A percentile compares a stretch with the other conserved stretches of the same genome.
Evolutionary conservation across 2,888 invertebrate genomes (phyloP).

Genomic region (Lithophane socia): DNA sequence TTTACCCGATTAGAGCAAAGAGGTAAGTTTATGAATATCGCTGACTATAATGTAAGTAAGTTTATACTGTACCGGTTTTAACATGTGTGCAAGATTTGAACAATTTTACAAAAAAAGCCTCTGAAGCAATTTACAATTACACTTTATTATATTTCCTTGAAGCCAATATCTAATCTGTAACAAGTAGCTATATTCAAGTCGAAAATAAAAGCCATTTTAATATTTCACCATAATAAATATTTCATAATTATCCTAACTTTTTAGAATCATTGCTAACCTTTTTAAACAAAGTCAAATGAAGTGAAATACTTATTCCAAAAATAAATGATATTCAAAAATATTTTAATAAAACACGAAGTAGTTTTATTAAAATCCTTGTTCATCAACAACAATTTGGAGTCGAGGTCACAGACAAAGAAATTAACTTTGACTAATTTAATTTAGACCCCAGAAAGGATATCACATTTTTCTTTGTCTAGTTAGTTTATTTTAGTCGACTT

Average conservation of each 20-base stretch:
- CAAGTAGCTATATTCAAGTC: not conserved
- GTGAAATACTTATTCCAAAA: not conserved
- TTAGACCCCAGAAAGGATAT: conserved; percentile 31
- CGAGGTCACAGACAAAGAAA: conserved; percentile 47
- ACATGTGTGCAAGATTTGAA: not conserved
- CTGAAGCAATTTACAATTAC: not conserved
- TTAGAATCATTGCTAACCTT: not conserved
- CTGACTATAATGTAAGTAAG: not conserved
- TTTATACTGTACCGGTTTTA: not conserved
- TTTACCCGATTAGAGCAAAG: not conserved
- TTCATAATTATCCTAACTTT: not conserved
- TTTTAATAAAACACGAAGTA: conserved; percentile 17
- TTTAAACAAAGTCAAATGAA: not conserved
- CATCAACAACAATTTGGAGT: conserved; percentile 27
- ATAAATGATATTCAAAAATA: not conserved
- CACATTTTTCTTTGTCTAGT: conserved; percentile 40
- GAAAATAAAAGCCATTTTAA: not conserved
- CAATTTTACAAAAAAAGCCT: not conserved
- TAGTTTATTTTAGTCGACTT: conserved; percentile 21
- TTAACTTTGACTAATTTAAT: conserved; percentile 42
- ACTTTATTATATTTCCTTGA: not conserved
- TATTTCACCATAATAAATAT: not conserved
- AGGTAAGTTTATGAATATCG: not conserved
- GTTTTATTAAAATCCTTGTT: conserved; percentile 12
- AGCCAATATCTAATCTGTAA: not conserved